These are phyloP conservation scores for Caracal caracal DNA, from an alignment of 2,113 vertebrate species.

Conservation along the genomic window DNA sequence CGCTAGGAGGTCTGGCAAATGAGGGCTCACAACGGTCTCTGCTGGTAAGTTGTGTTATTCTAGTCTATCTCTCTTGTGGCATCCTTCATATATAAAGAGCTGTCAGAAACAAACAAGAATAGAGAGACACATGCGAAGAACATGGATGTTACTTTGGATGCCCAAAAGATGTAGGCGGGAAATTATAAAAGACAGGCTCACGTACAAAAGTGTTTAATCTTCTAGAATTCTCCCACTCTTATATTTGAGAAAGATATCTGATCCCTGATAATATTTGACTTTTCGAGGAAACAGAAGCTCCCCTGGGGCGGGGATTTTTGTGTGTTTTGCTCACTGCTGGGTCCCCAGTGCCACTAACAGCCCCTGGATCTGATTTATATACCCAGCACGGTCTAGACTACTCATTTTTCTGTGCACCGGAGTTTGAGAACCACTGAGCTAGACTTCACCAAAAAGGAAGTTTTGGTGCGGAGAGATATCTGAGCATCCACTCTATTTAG, in stretches of 20 bases:
- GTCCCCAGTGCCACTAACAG: background rate
- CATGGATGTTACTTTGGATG: background rate
- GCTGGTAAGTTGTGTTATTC: background rate
- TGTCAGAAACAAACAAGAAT: background rate
- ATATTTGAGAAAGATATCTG: background rate
- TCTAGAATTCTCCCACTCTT: background rate
- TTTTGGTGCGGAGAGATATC: background rate
- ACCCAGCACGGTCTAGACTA: background rate
- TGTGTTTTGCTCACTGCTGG: background rate
- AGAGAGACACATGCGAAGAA: background rate
- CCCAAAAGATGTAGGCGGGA: background rate
- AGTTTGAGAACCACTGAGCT: background rate
- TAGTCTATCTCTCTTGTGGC: background rate
- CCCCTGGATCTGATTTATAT: background rate
- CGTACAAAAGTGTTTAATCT: background rate
- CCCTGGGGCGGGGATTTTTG: background rate
- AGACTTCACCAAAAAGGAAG: background rate
- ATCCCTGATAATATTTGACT: background rate
- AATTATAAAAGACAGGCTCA: background rate
- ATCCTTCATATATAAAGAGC: constrained; percentile 10
- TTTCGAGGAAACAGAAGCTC: background rate
- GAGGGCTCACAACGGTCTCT: background rate
- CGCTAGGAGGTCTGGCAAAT: background rate
- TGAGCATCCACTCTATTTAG: background rate
- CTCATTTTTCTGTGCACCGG: background rate